Percentiles rank a stretch among this genome's conserved stretches.
These are phyloP conservation scores for Zapus hudsonius DNA, from an alignment of 2,113 vertebrate species.

Conservation along the genomic window DNA sequence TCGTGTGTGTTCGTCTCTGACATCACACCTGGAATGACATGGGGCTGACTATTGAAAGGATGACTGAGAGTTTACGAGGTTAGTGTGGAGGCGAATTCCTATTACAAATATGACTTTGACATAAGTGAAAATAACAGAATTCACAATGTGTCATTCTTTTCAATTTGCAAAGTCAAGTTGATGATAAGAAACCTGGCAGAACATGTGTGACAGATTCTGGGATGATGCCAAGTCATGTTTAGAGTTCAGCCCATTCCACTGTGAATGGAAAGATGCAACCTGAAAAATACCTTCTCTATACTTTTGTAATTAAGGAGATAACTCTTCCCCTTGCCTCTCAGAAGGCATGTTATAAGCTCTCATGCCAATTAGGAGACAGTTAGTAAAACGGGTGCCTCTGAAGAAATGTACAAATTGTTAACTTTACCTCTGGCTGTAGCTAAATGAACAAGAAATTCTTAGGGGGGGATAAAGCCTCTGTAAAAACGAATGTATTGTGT, in stretches of 20 bases:
- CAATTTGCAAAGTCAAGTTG: neutral
- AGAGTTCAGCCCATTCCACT: neutral
- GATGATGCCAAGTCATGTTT: too few species aligned
- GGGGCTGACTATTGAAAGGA: too few species aligned
- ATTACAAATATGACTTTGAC: neutral
- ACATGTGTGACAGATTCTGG: neutral
- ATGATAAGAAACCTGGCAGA: neutral
- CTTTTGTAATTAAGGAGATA: constrained; percentile 45
- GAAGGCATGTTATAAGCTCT: neutral
- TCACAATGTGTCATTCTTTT: neutral
- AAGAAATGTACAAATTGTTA: constrained; percentile 62
- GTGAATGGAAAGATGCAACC: neutral
- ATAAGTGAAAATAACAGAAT: neutral
- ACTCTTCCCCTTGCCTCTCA: neutral
- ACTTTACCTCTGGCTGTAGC: constrained; percentile 62
- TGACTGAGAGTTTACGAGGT: neutral
- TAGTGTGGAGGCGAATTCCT: neutral
- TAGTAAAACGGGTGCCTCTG: constrained; percentile 46
- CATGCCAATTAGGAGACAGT: constrained; percentile 68
- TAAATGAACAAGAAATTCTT: constrained; percentile 69
- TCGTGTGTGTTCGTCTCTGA: neutral
- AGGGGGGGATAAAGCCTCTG: neutral
- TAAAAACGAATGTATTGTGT: constrained; percentile 25
- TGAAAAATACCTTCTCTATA: neutral
- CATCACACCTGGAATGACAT: neutral